Evolutionary conservation across 2,888 invertebrate species (phyloP).

Genomic region (Plemyria rubiginata): DNA sequence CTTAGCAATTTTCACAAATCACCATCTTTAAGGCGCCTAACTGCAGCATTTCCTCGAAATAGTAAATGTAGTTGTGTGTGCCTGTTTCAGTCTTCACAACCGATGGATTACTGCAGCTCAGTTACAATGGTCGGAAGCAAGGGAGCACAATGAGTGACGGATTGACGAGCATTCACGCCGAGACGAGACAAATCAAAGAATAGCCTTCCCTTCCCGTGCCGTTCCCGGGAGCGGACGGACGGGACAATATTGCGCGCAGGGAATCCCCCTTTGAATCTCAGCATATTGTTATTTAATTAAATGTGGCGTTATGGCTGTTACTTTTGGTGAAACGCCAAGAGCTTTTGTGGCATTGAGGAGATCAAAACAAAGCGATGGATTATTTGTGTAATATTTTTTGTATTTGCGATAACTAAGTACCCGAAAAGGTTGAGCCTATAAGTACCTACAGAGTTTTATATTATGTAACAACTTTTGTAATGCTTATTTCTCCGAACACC

Average conservation of each 20-base stretch:
- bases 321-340: constrained; percentile 12
- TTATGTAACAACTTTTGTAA: too few species aligned
- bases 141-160: constrained; percentile 58
- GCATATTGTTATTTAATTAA: constrained; percentile 50
- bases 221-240: constrained; percentile 16
- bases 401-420: too few species aligned
- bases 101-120: constrained; percentile 15
- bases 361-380: neutral
- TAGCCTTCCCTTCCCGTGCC: constrained; percentile 43
- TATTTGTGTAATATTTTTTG: too few species aligned
- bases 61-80: neutral
- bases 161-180: constrained; percentile 58
- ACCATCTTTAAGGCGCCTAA: neutral
- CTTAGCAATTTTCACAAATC: neutral
- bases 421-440: too few species aligned
- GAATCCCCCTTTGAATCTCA: constrained; percentile 47
- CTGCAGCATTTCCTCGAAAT: neutral
- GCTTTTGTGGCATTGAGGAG: constrained; percentile 9
- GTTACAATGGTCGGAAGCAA: constrained; percentile 48
- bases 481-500: too few species aligned
- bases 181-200: constrained; percentile 65
- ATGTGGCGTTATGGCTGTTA: constrained; percentile 37
- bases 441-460: too few species aligned
- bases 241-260: constrained; percentile 32
- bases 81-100: neutral